These are phyloP conservation scores for Leptinotarsa haldemani DNA, from an alignment of 2,888 invertebrate genomes.

Conservation along the genomic window DNA sequence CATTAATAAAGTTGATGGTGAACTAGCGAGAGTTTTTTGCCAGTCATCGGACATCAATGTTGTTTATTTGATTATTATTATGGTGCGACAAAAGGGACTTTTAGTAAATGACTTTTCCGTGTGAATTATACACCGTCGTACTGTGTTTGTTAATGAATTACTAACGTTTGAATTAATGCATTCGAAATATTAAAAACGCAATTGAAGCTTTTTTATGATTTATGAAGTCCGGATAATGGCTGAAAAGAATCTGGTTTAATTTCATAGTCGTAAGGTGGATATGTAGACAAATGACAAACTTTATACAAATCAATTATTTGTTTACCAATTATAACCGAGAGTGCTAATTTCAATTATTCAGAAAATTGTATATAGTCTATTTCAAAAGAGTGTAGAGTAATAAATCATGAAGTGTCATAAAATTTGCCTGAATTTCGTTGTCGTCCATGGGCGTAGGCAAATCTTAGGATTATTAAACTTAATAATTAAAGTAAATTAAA, in stretches of 20 bases:
- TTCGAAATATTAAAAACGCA: slow-evolving; percentile 6
- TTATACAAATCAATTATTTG: too few relatives aligned
- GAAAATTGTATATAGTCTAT: too few relatives aligned
- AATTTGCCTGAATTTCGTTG: too few relatives aligned
- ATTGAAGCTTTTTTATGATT: slow-evolving; percentile 1
- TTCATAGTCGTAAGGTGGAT: neutral
- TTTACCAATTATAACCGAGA: too few relatives aligned
- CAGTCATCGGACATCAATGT: slow-evolving; percentile 12
- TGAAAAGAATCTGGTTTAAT: too few relatives aligned
- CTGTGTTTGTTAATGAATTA: slow-evolving; percentile 2
- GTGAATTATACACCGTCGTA: neutral
- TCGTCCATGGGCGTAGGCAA: too few relatives aligned
- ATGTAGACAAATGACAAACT: neutral
- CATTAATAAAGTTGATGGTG: slow-evolving; percentile 8
- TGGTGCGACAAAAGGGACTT: slow-evolving; percentile 6
- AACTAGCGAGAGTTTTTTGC: neutral
- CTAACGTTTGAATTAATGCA: neutral
- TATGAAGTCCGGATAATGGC: neutral
- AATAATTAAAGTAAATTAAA: too few relatives aligned
- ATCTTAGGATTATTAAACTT: too few relatives aligned
- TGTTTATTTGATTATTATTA: slow-evolving; percentile 12
- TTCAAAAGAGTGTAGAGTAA: too few relatives aligned
- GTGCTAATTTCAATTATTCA: too few relatives aligned
- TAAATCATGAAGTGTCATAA: too few relatives aligned
- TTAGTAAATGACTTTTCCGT: slow-evolving; percentile 10